phyloP scores from a whole-genome alignment of 2,888 invertebrate genomes.

The Cryptocheilus praepositus region DNA sequence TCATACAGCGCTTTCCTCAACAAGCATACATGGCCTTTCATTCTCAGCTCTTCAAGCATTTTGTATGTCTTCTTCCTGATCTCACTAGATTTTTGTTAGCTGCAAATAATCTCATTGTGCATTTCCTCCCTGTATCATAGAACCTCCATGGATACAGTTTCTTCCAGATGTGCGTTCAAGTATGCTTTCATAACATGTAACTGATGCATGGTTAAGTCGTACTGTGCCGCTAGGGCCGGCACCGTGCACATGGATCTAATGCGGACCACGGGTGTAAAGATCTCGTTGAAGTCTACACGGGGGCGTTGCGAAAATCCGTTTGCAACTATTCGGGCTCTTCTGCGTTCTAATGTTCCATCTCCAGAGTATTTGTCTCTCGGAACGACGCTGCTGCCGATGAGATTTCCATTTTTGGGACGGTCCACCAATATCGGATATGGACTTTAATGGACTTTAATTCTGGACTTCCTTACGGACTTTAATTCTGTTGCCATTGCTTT shows the following conservation, averaged over 20 bases:
- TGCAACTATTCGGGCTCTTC: slow-evolving; percentile 8
- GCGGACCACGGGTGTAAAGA: slow-evolving; percentile 7
- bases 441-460: not conserved
- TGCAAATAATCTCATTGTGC: not conserved
- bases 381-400: not conserved
- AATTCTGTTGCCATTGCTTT: not conserved
- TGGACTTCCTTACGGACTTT: no score
- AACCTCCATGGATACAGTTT: slow-evolving; percentile 6
- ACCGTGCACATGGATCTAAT: not conserved
- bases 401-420: not conserved
- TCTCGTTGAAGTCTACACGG: slow-evolving; percentile 2
- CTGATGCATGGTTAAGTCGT: slow-evolving; percentile 11
- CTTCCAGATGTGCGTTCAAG: not conserved
- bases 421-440: not conserved
- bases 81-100: not conserved
- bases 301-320: not conserved
- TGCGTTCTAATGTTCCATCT: not conserved
- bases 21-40: slow-evolving; percentile 10
- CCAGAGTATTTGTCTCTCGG: not conserved
- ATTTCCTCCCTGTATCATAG: not conserved
- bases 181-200: slow-evolving; percentile 10
- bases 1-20: slow-evolving; percentile 21
- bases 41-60: slow-evolving; percentile 9
- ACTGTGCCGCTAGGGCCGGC: slow-evolving; percentile 9
- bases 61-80: not conserved